Evolutionary conservation across 2,113 vertebrate genomes (phyloP).

Genomic region (Chitala chitala): DNA sequence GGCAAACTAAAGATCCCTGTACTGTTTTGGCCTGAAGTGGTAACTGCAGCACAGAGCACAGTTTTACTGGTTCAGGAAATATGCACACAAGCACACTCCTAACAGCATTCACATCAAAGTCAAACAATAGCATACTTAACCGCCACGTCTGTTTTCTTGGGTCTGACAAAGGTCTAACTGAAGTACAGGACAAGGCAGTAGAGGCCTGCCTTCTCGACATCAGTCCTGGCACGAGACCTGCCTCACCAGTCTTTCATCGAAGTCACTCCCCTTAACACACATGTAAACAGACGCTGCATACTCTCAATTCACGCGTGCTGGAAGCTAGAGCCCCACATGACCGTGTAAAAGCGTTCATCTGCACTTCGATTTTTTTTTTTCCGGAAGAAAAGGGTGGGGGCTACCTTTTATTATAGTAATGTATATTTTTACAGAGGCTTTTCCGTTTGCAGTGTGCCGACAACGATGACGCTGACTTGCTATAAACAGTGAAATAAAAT

Average conservation of each 20-base stretch:
- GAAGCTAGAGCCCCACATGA: no score
- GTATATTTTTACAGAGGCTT: constrained; percentile 1
- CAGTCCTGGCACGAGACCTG: background rate
- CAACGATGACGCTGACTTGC: background rate
- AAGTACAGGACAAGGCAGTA: background rate
- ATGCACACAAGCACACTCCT: background rate
- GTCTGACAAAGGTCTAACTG: constrained; percentile 8
- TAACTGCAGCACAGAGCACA: background rate
- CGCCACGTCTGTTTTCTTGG: no score
- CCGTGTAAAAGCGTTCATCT: background rate
- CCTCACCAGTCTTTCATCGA: background rate
- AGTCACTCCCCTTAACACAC: no score
- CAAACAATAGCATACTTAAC: background rate
- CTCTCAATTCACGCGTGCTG: no score
- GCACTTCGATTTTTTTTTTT: background rate
- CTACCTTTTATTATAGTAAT: background rate
- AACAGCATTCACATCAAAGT: constrained; percentile 4
- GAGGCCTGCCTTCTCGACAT: background rate
- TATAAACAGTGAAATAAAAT: background rate
- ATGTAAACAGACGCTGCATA: no score
- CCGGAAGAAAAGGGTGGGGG: background rate
- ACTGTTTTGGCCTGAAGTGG: background rate
- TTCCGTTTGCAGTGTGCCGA: background rate
- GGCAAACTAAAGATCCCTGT: background rate
- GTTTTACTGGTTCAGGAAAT: background rate